A percentile compares a stretch with the other conserved stretches of the same genome.
Evolutionary conservation across 2,113 vertebrate species (phyloP).

Genomic region (Oreocharis arfaki): DNA sequence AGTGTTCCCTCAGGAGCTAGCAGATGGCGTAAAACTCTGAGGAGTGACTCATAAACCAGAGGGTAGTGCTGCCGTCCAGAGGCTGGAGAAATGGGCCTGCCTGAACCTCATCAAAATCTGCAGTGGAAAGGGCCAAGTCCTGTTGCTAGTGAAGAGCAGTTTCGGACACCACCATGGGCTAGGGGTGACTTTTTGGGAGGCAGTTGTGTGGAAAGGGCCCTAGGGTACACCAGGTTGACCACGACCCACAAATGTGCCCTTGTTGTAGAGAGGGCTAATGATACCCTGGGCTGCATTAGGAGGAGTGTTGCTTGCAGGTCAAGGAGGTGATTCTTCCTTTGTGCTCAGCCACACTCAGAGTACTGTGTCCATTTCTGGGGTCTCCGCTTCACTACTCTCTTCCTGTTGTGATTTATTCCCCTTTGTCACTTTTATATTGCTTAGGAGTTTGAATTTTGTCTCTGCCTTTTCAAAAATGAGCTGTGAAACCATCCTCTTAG

Average conservation of each 20-base stretch:
- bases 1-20: no score
- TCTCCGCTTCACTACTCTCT: not conserved
- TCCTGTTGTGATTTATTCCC: not conserved
- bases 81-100: not conserved
- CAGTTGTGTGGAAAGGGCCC: not conserved
- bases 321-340: not conserved
- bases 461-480: not conserved
- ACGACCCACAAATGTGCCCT: not conserved
- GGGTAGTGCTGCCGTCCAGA: not conserved
- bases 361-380: not conserved
- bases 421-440: not conserved
- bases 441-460: not conserved
- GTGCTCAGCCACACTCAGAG: not conserved
- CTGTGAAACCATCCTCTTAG: not conserved
- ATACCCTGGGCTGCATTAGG: not conserved
- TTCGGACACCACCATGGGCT: not conserved
- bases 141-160: not conserved
- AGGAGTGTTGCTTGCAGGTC: not conserved
- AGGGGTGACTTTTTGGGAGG: not conserved
- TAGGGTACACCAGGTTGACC: not conserved
- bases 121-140: not conserved
- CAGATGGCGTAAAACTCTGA: not conserved
- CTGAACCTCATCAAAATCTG: not conserved
- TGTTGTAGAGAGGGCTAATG: not conserved
- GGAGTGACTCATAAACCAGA: not conserved